Base-by-base conservation (phyloP, 2,888 invertebrate genomes). In the Cephalotes varians region DNA sequence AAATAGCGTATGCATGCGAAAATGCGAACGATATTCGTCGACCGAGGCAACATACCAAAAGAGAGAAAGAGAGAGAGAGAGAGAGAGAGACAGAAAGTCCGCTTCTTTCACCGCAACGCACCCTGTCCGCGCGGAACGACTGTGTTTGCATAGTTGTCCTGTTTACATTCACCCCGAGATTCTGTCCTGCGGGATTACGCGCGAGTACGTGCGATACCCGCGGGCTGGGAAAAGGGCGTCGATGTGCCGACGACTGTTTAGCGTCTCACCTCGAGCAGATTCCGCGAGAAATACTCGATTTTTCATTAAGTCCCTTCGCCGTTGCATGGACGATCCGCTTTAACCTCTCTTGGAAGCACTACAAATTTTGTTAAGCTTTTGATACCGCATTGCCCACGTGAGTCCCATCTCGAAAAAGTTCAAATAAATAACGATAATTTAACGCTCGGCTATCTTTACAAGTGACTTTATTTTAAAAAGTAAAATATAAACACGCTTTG, bases 91-190 rank as follows among this genome's bases (percentile, higher is more conserved):
- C 9, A 25, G 64, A 15, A 18, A 73, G 65, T 69, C 60, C 60
- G 51, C 67, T 81, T 83, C 83, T 83, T 83, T 83, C 67, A 74
- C 82, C 83, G 47, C 74, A 49, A 40, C 28, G 15, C 71, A 37
- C 62, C 49, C 60, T 80, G 49, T 74, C 80, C 49, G 73, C 49
- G 37, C 21, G 72, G 10, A 58, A 44, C 49, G 60, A 60, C 74
- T 60, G 56, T 83, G 83, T 83, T 83, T 83, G 81, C 81, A 83
- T 81, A 83, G 83, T 81, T 81, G 73, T 67, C 34, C 72, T 64
- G 81, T 81, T 83, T 81, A 81, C 83, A 81, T 72, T 83, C 56
- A 49, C 31, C 65, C 58, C 9, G 47, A 40, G 47, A 65, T 72
- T 67, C 34, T 65, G 56, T 44, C 37, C 65, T 54, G 25, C 40